A percentile compares a stretch with the other conserved stretches of the same genome.
These are phyloP conservation scores for Enteromius fasciolatus DNA, from an alignment of 2,797 vertebrate species.

Conservation along the genomic window DNA sequence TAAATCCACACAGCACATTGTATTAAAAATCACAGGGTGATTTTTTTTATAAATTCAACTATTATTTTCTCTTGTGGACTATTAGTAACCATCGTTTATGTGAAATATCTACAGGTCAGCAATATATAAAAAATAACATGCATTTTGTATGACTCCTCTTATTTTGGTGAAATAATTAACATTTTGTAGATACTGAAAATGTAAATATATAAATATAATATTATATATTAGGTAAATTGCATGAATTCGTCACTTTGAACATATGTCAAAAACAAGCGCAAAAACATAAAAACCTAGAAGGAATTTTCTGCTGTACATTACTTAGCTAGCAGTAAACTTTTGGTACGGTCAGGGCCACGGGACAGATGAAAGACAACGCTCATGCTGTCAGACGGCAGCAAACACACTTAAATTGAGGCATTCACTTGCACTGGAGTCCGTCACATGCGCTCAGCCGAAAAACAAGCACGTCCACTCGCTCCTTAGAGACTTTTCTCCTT, in stretches of 20 bases:
- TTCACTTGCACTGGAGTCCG: constrained; percentile 1
- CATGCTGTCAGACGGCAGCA: not conserved
- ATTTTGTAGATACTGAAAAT: not conserved
- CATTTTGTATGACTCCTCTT: not conserved
- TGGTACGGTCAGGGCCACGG: constrained; percentile 1
- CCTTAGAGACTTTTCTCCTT: constrained; percentile 24
- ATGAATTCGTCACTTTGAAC: not conserved
- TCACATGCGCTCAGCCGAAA: constrained; percentile 10
- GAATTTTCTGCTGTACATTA: not conserved
- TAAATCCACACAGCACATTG: too few relatives aligned
- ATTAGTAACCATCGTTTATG: not conserved
- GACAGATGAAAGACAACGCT: constrained; percentile 41
- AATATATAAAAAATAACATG: not conserved
- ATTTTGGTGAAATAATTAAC: not conserved
- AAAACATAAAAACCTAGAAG: constrained; percentile 8
- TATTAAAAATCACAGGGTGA: too few relatives aligned
- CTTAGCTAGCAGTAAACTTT: constrained; percentile 2
- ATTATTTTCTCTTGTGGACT: not conserved
- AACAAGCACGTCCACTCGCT: not conserved
- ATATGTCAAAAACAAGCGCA: constrained; percentile 22
- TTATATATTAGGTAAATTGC: not conserved
- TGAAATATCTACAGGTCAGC: not conserved
- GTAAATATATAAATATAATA: not conserved
- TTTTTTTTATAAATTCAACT: not conserved
- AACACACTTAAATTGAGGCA: not conserved